Percentiles rank a stretch among this genome's conserved stretches.
phyloP scores from a whole-genome alignment of 1,140 invertebrate genomes.

The Papilio glaucus region DNA sequence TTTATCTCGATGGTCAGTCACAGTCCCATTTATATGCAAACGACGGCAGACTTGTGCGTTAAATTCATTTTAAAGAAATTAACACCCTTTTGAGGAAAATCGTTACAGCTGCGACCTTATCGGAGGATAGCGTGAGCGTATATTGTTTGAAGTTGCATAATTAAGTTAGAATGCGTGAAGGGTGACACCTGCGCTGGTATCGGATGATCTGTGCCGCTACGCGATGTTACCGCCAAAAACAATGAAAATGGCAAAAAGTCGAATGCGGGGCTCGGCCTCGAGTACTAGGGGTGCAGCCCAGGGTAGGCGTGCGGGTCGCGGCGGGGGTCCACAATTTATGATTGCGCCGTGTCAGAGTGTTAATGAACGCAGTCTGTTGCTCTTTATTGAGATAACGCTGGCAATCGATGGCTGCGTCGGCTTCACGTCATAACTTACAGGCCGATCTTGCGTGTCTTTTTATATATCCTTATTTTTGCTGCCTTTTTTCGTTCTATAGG shows the following conservation, averaged over 20 bases:
- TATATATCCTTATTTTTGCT: slow-evolving; percentile 69
- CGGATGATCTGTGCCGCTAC: slow-evolving; percentile 70
- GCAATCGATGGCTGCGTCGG: slow-evolving; percentile 71
- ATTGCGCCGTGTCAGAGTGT: slow-evolving; percentile 80
- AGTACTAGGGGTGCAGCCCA: slow-evolving; percentile 61
- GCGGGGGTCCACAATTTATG: slow-evolving; percentile 79
- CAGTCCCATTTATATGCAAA: slow-evolving; percentile 54
- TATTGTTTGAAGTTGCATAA: slow-evolving; percentile 72
- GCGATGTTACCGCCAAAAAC: slow-evolving; percentile 75
- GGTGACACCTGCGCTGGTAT: slow-evolving; percentile 76
- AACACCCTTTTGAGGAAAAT: slow-evolving; percentile 60
- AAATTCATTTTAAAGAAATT: slow-evolving; percentile 45
- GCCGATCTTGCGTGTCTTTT: slow-evolving; percentile 75
- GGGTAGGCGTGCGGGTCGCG: slow-evolving; percentile 70
- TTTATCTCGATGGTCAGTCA: slow-evolving; percentile 58
- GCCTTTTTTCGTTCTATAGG: slow-evolving; percentile 58
- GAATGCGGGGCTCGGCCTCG: slow-evolving; percentile 66
- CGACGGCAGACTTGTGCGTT: slow-evolving; percentile 40
- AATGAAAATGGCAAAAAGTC: slow-evolving; percentile 80
- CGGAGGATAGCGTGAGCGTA: slow-evolving; percentile 43
- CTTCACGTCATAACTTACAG: slow-evolving; percentile 75
- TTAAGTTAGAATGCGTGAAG: slow-evolving; percentile 75
- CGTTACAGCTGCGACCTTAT: slow-evolving; percentile 65
- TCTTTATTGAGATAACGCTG: slow-evolving; percentile 81
- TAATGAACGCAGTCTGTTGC: slow-evolving; percentile 81